Evolutionary conservation across 2,888 invertebrate genomes (phyloP).

Genomic region (Scaptomyza cyrtandrae): DNA sequence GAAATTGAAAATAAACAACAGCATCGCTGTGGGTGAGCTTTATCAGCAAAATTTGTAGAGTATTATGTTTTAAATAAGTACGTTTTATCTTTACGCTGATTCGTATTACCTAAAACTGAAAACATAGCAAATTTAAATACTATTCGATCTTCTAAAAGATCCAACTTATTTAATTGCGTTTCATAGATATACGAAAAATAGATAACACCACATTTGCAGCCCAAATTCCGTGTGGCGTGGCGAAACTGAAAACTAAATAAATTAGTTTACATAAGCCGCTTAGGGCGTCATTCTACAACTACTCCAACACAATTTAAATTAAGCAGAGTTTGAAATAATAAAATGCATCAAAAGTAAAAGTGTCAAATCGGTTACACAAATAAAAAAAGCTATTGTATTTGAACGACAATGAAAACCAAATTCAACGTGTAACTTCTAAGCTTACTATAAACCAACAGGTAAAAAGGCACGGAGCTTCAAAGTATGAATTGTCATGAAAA

Average conservation of each 20-base stretch:
- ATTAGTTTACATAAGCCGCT: slow-evolving; percentile 65
- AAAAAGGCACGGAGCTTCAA: background rate
- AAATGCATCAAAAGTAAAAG: background rate
- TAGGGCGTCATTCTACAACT: slow-evolving; percentile 23
- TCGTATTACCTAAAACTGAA: background rate
- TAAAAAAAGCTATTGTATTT: background rate
- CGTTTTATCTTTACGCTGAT: background rate
- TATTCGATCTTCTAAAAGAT: slow-evolving; percentile 10
- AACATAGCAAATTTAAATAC: slow-evolving; percentile 1
- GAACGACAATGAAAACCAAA: background rate
- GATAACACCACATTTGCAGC: slow-evolving; percentile 1
- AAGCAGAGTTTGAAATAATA: slow-evolving; percentile 35
- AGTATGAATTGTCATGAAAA: background rate
- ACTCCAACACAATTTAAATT: slow-evolving; percentile 50
- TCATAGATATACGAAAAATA: background rate
- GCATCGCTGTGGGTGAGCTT: background rate
- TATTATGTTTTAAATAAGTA: background rate
- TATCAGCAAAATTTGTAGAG: background rate
- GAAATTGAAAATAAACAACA: slow-evolving; percentile 21
- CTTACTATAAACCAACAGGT: background rate
- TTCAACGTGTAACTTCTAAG: background rate
- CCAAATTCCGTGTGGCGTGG: slow-evolving; percentile 15
- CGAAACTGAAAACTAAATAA: slow-evolving; percentile 27
- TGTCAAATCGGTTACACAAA: slow-evolving; percentile 5
- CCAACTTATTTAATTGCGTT: background rate